Evolutionary conservation across 2,797 vertebrate genomes (phyloP).

Genomic region (Danio kyathit): DNA sequence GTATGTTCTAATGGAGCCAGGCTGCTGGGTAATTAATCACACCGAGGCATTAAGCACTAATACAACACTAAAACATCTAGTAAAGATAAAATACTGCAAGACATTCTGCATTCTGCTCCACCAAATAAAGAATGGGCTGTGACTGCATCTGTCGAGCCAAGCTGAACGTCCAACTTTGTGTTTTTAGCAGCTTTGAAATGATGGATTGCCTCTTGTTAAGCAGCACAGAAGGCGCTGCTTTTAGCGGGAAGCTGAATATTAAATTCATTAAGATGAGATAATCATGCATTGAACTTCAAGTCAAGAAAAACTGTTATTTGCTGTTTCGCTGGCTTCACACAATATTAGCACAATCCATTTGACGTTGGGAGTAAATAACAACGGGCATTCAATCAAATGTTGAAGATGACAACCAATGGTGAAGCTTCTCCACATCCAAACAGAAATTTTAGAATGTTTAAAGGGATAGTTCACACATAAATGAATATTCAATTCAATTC

Average conservation of each 20-base stretch:
- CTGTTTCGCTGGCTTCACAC: not conserved
- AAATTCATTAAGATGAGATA: constrained; percentile 28
- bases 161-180: not conserved
- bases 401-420: no score
- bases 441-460: no score
- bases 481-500: no score
- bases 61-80: constrained; percentile 28
- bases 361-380: not conserved
- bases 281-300: constrained; percentile 8
- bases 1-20: constrained; percentile 20
- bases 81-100: constrained; percentile 40
- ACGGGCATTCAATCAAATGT: no score
- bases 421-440: no score
- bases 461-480: no score
- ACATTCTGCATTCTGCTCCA: not conserved
- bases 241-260: constrained; percentile 37
- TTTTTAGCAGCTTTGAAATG: constrained; percentile 32
- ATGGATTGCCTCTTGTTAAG: constrained; percentile 35
- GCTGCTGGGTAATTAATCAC: constrained; percentile 59
- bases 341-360: no score
- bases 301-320: not conserved
- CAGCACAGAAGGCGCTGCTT: not conserved
- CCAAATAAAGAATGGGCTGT: constrained; percentile 17
- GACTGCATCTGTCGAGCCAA: not conserved
- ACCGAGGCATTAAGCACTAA: constrained; percentile 22